These are phyloP conservation scores for Myanophis thanlyinensis DNA, from an alignment of 2,113 vertebrate species.

Conservation along the genomic window DNA sequence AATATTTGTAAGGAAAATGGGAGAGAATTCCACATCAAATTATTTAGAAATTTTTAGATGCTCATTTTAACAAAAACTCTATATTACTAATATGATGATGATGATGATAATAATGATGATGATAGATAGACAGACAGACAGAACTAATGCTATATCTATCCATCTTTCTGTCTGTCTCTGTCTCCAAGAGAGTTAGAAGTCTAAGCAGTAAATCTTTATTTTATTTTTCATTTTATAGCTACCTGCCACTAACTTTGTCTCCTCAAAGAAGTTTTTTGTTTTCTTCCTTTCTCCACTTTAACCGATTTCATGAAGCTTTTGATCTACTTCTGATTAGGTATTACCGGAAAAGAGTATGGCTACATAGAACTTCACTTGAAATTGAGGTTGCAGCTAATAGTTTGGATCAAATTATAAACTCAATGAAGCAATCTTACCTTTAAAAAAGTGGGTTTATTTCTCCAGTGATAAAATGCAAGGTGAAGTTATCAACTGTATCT, in stretches of 20 bases:
- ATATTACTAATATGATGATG: background rate
- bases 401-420: constrained; percentile 40
- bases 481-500: background rate
- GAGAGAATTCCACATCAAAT: background rate
- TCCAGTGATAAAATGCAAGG: constrained; percentile 2
- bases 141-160: background rate
- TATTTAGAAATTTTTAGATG: background rate
- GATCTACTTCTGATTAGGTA: constrained; percentile 13
- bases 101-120: too few relatives aligned
- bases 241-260: background rate
- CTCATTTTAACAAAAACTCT: background rate
- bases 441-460: constrained; percentile 24
- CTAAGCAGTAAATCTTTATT: background rate
- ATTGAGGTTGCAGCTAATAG: constrained; percentile 22
- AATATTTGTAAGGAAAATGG: background rate
- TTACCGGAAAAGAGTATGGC: background rate
- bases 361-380: constrained; percentile 31
- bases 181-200: background rate
- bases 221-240: background rate
- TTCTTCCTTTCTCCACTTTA: background rate
- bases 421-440: constrained; percentile 21
- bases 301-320: constrained; percentile 6
- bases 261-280: background rate
- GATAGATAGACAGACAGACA: too few relatives aligned
- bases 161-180: background rate